Evolutionary conservation across 2,888 invertebrate species (phyloP).

Genomic region (Calephelis perditalis): DNA sequence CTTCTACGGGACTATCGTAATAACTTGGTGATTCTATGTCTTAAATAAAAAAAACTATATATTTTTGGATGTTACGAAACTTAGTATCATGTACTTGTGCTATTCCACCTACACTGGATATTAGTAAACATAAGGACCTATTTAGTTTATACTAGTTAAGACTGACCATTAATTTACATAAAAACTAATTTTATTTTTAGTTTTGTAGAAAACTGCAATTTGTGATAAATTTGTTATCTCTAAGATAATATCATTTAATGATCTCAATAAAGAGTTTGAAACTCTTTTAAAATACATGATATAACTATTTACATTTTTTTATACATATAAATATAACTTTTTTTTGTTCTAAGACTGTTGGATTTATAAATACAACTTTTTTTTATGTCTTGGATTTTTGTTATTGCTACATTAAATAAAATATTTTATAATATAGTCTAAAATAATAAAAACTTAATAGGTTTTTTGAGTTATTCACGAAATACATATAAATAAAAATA

Average conservation of each 20-base stretch:
- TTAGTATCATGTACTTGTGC: not conserved
- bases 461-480: too few relatives aligned
- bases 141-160: conserved; percentile 1
- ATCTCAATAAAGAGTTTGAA: not conserved
- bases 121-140: not conserved
- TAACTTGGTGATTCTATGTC: conserved; percentile 1
- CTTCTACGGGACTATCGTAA: not conserved
- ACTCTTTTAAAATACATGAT: not conserved
- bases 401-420: too few relatives aligned
- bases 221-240: not conserved
- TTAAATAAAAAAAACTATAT: not conserved
- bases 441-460: too few relatives aligned
- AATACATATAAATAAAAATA: too few relatives aligned
- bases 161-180: not conserved
- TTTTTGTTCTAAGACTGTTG: too few relatives aligned
- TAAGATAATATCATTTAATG: not conserved
- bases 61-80: conserved; percentile 7
- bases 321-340: too few relatives aligned
- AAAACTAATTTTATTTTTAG: not conserved
- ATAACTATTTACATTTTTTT: too few relatives aligned
- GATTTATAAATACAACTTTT: too few relatives aligned
- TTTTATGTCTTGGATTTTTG: too few relatives aligned
- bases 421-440: too few relatives aligned
- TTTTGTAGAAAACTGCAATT: not conserved
- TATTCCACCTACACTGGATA: not conserved